Conservation (phyloP, 1,140 invertebrate species). For the Pygmarrhopalites habei region DNA sequence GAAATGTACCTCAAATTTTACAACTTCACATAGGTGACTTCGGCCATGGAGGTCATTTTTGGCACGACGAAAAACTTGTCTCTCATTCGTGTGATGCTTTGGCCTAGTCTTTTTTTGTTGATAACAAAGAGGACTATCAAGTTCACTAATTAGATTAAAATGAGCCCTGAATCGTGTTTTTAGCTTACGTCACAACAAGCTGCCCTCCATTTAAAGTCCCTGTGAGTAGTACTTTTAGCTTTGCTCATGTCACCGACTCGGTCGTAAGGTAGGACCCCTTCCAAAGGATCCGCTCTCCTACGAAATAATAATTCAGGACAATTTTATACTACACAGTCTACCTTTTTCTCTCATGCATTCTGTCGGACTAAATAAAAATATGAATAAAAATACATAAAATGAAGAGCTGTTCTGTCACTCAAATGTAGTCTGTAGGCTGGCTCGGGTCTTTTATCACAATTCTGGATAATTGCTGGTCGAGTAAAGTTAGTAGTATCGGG, state of each 20-base stretch:
- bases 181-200: slow-evolving; percentile 25
- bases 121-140: too few relatives aligned
- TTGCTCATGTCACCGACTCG: slow-evolving; percentile 33
- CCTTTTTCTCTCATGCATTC: not conserved
- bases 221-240: slow-evolving; percentile 26
- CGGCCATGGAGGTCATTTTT: slow-evolving; percentile 33
- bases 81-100: slow-evolving; percentile 18
- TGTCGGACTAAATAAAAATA: not conserved
- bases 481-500: slow-evolving; percentile 2
- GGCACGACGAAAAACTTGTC: slow-evolving; percentile 21
- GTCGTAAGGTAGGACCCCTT: slow-evolving; percentile 30
- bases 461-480: slow-evolving; percentile 11
- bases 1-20: slow-evolving; percentile 25
- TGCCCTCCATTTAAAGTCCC: slow-evolving; percentile 31
- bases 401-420: slow-evolving; percentile 26
- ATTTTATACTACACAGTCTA: not conserved
- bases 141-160: not conserved
- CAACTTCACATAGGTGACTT: slow-evolving; percentile 13
- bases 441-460: slow-evolving; percentile 25
- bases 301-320: not conserved
- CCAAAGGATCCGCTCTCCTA: slow-evolving; percentile 33
- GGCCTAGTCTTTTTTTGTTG: not conserved
- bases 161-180: not conserved
- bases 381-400: slow-evolving; percentile 25
- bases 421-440: slow-evolving; percentile 31